Evolutionary conservation across 2,113 vertebrate genomes (phyloP).

Genomic region (Acrocephalus kingi): DNA sequence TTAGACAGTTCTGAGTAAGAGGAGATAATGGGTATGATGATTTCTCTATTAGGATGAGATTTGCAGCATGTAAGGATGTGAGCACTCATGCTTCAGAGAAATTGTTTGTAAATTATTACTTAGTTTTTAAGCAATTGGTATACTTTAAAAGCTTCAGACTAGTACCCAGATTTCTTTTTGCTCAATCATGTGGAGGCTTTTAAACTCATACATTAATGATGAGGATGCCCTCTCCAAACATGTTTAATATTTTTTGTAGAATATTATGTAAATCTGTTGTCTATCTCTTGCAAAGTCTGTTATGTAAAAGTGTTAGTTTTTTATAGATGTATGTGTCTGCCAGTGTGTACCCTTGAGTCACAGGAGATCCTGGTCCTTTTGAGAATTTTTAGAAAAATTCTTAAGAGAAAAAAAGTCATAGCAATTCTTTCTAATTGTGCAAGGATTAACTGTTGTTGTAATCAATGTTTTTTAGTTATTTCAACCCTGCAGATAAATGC

Average conservation of each 20-base stretch:
- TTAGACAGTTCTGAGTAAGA: not conserved
- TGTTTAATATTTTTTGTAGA: not conserved
- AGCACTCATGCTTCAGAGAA: not conserved
- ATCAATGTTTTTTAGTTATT: not conserved
- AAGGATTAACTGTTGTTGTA: not conserved
- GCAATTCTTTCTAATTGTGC: not conserved
- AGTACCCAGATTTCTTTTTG: not conserved
- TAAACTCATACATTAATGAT: not conserved
- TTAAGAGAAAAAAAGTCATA: not conserved
- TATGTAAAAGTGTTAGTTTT: not conserved
- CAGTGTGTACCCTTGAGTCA: not conserved
- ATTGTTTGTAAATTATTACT: not conserved
- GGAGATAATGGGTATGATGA: not conserved
- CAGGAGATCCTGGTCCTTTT: not conserved
- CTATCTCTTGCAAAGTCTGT: not conserved
- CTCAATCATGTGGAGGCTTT: not conserved
- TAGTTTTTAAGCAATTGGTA: not conserved
- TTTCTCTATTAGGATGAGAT: conserved; percentile 1
- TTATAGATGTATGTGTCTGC: not conserved
- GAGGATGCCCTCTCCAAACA: not conserved
- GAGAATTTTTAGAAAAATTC: not conserved
- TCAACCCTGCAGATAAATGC: not conserved
- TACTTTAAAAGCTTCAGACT: not conserved
- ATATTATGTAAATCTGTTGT: not conserved
- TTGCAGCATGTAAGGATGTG: not conserved